phyloP scores from a whole-genome alignment of 2,113 vertebrate genomes.

The Ictalurus punctatus region DNA sequence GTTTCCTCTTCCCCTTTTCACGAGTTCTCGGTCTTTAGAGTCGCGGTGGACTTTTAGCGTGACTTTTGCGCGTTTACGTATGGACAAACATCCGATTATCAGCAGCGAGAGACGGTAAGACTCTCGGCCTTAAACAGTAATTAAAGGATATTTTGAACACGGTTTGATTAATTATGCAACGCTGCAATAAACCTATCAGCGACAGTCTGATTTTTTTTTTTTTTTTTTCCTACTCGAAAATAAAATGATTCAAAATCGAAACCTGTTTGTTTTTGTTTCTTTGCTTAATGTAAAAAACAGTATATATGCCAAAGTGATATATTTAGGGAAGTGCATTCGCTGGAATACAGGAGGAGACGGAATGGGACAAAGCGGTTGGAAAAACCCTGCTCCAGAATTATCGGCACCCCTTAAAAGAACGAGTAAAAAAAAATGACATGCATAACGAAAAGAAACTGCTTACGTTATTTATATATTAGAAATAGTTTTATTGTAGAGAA shows the following conservation, averaged over 20 bases:
- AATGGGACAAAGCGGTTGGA: neutral
- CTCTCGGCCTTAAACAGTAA: slow-evolving; percentile 69
- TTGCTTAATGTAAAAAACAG: neutral
- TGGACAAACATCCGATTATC: slow-evolving; percentile 51
- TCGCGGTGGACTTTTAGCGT: neutral
- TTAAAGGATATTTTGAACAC: slow-evolving; percentile 64
- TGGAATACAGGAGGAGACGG: neutral
- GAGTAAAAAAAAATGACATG: too few relatives aligned
- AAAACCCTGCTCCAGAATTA: neutral
- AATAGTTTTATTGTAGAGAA: too few relatives aligned
- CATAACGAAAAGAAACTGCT: too few relatives aligned
- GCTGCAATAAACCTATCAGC: slow-evolving; percentile 69
- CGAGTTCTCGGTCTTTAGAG: neutral
- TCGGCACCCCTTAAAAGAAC: neutral
- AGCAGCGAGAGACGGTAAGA: slow-evolving; percentile 50
- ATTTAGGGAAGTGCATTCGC: neutral
- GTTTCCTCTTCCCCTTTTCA: neutral
- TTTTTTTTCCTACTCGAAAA: slow-evolving; percentile 66
- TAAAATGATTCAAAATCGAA: slow-evolving; percentile 59
- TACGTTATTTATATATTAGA: too few relatives aligned
- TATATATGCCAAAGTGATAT: neutral
- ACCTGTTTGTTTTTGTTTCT: slow-evolving; percentile 11
- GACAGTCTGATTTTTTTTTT: slow-evolving; percentile 44
- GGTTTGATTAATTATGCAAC: slow-evolving; percentile 67
- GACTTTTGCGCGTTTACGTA: slow-evolving; percentile 17